phyloP scores from a whole-genome alignment of 2,113 vertebrate species.

The Lepisosteus oculatus region DNA sequence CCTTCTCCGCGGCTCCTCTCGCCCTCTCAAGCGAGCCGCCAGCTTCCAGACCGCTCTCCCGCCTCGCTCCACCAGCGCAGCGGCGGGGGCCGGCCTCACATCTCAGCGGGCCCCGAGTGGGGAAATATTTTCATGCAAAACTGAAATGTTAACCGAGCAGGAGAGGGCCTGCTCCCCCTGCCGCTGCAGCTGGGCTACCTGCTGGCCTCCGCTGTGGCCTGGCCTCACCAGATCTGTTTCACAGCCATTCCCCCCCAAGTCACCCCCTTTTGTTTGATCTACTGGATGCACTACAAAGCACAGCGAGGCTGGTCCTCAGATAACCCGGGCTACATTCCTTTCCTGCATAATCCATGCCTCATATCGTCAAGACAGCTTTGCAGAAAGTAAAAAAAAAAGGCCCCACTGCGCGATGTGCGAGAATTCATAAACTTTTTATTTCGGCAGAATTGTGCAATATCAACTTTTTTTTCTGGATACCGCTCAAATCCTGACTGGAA shows the following conservation, averaged over 20 bases:
- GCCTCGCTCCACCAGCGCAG: not conserved
- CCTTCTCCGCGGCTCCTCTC: no score
- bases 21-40: no score
- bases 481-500: no score
- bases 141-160: slow-evolving; percentile 31
- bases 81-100: slow-evolving; percentile 1
- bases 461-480: no score
- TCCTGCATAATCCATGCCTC: no score
- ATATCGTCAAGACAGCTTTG: no score
- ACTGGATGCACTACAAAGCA: slow-evolving; percentile 17
- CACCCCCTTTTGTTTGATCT: not conserved
- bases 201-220: slow-evolving; percentile 6
- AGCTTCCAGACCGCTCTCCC: not conserved
- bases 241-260: not conserved
- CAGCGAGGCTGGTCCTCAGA: slow-evolving; percentile 16
- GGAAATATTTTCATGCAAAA: slow-evolving; percentile 39
- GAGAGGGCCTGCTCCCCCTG: slow-evolving; percentile 17
- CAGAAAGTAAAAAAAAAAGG: no score
- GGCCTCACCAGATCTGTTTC: no score
- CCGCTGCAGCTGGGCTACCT: slow-evolving; percentile 27
- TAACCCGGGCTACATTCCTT: not conserved
- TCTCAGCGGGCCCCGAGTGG: slow-evolving; percentile 16
- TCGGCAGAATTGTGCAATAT: no score
- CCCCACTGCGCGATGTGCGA: no score
- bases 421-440: no score